phyloP scores from a whole-genome alignment of 2,797 vertebrate genomes.

The Alauda arvensis region DNA sequence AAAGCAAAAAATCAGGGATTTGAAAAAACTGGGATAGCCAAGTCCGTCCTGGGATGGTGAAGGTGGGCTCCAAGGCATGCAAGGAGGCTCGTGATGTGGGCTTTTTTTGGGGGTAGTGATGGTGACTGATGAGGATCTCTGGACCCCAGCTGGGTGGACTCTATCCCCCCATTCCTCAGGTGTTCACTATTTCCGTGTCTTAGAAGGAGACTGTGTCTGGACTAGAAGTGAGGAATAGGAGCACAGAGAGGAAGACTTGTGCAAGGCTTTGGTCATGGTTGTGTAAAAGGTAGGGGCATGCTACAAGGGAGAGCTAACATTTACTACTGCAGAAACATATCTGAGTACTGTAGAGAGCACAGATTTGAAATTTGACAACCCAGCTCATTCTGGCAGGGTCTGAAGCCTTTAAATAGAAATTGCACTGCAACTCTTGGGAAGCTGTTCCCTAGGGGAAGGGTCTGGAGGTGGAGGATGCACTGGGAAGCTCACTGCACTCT shows the following conservation, averaged over 20 bases:
- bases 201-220: not conserved
- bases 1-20: not conserved
- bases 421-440: not conserved
- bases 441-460: not conserved
- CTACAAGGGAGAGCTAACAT: not conserved
- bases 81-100: not conserved
- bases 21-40: not conserved
- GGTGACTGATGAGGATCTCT: not conserved
- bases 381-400: not conserved
- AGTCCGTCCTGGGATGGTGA: rapidly evolving
- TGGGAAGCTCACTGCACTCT: not conserved
- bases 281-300: not conserved
- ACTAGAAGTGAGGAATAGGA: not conserved
- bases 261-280: not conserved
- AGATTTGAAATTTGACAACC: not conserved
- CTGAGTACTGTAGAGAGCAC: not conserved
- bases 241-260: not conserved
- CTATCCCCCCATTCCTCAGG: not conserved
- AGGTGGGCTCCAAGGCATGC: not conserved
- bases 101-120: not conserved
- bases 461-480: not conserved
- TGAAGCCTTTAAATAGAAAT: not conserved
- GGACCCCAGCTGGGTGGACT: not conserved
- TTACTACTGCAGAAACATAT: not conserved
- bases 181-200: not conserved